Conservation (phyloP, 2,113 vertebrate species). For the Leptobrachium leishanense region DNA sequence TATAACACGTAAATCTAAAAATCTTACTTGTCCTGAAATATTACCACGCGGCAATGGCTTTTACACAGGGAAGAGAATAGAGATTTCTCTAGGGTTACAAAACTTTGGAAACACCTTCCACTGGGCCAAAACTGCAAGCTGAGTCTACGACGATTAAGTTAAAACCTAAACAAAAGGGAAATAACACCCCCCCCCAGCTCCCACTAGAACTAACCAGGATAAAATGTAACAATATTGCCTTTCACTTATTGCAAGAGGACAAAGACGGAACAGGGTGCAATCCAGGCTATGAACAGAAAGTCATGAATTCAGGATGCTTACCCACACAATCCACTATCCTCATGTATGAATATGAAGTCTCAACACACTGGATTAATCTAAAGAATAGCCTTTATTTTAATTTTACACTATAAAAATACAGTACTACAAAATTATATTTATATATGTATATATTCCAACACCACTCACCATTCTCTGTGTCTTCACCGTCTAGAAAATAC, state of each 20-base stretch:
- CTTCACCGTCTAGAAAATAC: neutral
- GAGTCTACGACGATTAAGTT: no score
- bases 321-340: neutral
- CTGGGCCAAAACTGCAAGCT: no score
- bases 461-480: neutral
- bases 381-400: conserved; percentile 1
- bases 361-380: conserved; percentile 17
- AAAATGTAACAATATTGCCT: neutral
- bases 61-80: no score
- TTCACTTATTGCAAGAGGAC: neutral
- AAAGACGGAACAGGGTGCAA: neutral
- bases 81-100: no score
- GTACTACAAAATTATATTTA: conserved; percentile 23
- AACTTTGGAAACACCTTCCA: no score
- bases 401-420: conserved; percentile 39
- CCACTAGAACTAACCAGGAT: neutral
- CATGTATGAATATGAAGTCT: neutral
- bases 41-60: no score
- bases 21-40: no score
- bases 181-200: no score
- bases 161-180: no score
- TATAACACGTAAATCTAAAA: no score
- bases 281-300: neutral
- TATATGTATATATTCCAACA: conserved; percentile 6
- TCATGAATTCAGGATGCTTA: neutral